Conservation (phyloP, 2,113 vertebrate species). For the Clarias batrachus region DNA sequence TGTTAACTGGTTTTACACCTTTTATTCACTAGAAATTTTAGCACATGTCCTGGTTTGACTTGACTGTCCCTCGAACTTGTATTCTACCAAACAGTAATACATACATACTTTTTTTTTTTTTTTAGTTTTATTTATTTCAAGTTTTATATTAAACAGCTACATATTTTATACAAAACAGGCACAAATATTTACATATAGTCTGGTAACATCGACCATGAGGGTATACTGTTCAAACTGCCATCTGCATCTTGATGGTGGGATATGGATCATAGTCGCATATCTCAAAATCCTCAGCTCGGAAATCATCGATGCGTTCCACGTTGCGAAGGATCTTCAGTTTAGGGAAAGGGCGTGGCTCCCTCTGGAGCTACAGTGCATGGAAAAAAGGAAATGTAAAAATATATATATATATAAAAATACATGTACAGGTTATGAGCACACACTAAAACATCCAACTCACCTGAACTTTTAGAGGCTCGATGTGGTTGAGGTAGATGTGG, state of each 20-base stretch:
- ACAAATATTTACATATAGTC: slow-evolving; percentile 11
- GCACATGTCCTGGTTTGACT: too few species aligned
- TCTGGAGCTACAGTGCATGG: slow-evolving; percentile 78
- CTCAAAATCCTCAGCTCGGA: slow-evolving; percentile 87
- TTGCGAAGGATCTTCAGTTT: slow-evolving; percentile 86
- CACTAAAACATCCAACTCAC: slow-evolving; percentile 63
- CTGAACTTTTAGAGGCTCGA: slow-evolving; percentile 87
- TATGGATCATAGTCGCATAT: slow-evolving; percentile 89
- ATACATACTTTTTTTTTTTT: not conserved
- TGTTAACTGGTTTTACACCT: too few species aligned
- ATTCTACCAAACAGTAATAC: not conserved
- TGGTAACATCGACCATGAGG: not conserved
- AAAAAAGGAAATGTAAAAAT: not conserved
- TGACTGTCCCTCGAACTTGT: too few species aligned
- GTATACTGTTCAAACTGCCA: slow-evolving; percentile 79
- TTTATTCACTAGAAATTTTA: too few species aligned
- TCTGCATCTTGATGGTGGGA: slow-evolving; percentile 93
- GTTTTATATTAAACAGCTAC: not conserved
- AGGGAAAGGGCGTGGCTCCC: slow-evolving; percentile 88
- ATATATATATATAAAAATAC: not conserved
- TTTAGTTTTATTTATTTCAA: not conserved
- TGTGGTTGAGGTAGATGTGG: slow-evolving; percentile 90
- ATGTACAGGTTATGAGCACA: not conserved
- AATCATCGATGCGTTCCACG: slow-evolving; percentile 84
- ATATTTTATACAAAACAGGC: not conserved